phyloP scores from a whole-genome alignment of 2,113 vertebrate genomes.

The Megalops atlanticus region DNA sequence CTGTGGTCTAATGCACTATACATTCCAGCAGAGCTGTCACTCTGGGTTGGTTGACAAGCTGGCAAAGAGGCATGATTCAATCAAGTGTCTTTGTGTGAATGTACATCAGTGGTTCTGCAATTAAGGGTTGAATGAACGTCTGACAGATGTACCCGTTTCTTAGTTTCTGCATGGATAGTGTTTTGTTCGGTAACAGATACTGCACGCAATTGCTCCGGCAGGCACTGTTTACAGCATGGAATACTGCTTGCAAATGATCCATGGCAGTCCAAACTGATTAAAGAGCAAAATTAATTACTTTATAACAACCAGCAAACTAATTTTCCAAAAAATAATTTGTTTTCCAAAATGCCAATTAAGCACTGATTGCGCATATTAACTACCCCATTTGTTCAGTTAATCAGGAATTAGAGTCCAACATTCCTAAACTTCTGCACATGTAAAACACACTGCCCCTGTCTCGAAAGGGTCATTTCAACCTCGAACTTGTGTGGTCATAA shows the following conservation, averaged over 20 bases:
- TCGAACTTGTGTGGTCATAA: neutral
- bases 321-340: constrained; percentile 36
- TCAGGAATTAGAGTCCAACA: neutral
- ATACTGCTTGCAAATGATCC: neutral
- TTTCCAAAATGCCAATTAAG: constrained; percentile 36
- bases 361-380: constrained; percentile 38
- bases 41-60: neutral
- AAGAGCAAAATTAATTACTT: constrained; percentile 37
- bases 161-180: neutral
- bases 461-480: neutral
- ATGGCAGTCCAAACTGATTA: constrained; percentile 31
- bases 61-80: neutral
- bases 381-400: constrained; percentile 28
- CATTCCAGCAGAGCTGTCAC: no score
- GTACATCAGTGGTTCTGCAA: neutral
- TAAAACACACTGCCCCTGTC: neutral
- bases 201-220: no score
- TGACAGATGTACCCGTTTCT: neutral
- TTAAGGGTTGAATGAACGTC: neutral
- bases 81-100: neutral
- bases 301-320: constrained; percentile 34
- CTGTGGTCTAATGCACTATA: no score
- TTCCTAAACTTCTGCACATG: neutral
- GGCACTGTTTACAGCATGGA: neutral
- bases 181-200: neutral